phyloP scores from a whole-genome alignment of 2,888 invertebrate species.

The Achlya flavicornis region DNA sequence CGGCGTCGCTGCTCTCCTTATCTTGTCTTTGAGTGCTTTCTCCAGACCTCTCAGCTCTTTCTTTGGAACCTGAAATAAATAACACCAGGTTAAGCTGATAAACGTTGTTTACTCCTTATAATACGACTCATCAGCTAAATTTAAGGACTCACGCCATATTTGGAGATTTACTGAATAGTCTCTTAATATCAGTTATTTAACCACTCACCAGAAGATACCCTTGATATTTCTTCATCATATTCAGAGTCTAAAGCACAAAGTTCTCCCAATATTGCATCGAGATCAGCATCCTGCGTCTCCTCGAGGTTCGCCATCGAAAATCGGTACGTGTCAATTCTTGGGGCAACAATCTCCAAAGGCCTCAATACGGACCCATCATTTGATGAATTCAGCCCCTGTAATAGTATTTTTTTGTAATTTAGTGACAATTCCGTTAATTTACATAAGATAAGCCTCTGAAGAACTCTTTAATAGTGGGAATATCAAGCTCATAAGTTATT shows the following conservation, averaged over 20 bases:
- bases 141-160: no score
- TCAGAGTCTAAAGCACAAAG: constrained; percentile 94
- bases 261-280: constrained; percentile 98
- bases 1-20: constrained; percentile 66
- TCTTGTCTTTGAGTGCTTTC: constrained; percentile 57
- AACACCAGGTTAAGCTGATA: constrained; percentile 34
- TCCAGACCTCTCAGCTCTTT: constrained; percentile 46
- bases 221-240: constrained; percentile 83
- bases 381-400: constrained; percentile 86
- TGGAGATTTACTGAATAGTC: no score
- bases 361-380: constrained; percentile 81
- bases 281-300: constrained; percentile 97
- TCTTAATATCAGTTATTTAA: neutral
- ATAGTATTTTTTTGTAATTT: neutral
- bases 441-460: neutral
- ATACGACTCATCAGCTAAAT: no score
- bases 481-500: constrained; percentile 27
- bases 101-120: no score
- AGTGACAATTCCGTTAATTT: neutral
- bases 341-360: constrained; percentile 90
- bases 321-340: constrained; percentile 94
- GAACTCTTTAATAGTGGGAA: neutral
- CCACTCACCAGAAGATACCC: constrained; percentile 68
- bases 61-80: constrained; percentile 54
- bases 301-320: constrained; percentile 98